phyloP scores from a whole-genome alignment of 2,888 invertebrate genomes.

The Heliconius sara region DNA sequence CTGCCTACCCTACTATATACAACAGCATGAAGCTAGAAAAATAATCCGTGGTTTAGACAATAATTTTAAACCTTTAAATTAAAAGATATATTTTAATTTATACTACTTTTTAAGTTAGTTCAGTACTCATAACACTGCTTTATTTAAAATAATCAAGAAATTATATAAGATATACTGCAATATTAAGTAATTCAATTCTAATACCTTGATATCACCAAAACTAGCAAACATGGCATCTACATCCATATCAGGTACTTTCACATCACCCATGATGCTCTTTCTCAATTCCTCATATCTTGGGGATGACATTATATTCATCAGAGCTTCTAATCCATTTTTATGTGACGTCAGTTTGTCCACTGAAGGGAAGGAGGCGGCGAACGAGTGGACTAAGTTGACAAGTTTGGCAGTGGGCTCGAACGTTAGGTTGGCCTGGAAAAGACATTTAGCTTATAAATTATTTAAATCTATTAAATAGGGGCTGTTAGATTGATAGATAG shows the following conservation, averaged over 20 bases:
- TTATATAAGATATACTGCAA: too few relatives aligned
- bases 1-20: not conserved
- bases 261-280: slow-evolving; percentile 55
- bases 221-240: slow-evolving; percentile 62
- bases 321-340: slow-evolving; percentile 60
- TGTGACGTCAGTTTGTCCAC: slow-evolving; percentile 62
- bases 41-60: not conserved
- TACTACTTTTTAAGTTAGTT: too few relatives aligned
- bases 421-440: slow-evolving; percentile 79
- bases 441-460: not conserved
- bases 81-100: too few relatives aligned
- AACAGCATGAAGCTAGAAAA: not conserved
- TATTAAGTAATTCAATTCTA: not conserved
- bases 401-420: slow-evolving; percentile 80
- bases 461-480: not conserved
- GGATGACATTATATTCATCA: slow-evolving; percentile 58
- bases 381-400: slow-evolving; percentile 66
- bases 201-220: slow-evolving; percentile 59
- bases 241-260: slow-evolving; percentile 56
- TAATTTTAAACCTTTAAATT: too few relatives aligned
- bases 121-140: too few relatives aligned
- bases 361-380: slow-evolving; percentile 66
- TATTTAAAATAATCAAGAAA: not conserved
- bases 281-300: slow-evolving; percentile 60
- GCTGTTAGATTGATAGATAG: too few relatives aligned